These are phyloP conservation scores for Eilema caniola DNA, from an alignment of 2,888 invertebrate genomes.

Conservation along the genomic window DNA sequence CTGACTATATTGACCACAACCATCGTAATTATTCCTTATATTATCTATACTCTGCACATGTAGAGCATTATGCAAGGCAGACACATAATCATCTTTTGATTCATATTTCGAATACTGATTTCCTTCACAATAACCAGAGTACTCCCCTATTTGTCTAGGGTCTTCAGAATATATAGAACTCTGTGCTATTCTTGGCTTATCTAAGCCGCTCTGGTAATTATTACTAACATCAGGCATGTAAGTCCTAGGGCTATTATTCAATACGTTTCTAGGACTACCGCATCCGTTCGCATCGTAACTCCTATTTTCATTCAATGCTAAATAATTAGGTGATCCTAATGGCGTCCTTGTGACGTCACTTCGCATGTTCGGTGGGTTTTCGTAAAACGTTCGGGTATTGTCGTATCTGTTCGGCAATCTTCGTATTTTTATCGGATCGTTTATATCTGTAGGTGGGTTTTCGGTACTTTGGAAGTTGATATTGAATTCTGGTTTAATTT, in stretches of 20 bases:
- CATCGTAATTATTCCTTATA: slow-evolving; percentile 65
- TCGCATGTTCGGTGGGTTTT: slow-evolving; percentile 70
- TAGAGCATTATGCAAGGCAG: slow-evolving; percentile 68
- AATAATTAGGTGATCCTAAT: slow-evolving; percentile 71
- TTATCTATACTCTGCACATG: slow-evolving; percentile 73
- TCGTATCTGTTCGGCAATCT: slow-evolving; percentile 65
- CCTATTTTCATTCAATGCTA: slow-evolving; percentile 60
- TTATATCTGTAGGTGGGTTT: slow-evolving; percentile 49
- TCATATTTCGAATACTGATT: slow-evolving; percentile 70
- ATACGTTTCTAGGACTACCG: slow-evolving; percentile 74
- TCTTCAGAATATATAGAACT: slow-evolving; percentile 71
- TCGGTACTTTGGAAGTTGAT: slow-evolving; percentile 64
- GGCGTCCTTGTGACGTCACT: slow-evolving; percentile 66
- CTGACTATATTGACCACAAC: slow-evolving; percentile 68
- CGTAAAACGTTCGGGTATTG: slow-evolving; percentile 74
- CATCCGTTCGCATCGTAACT: slow-evolving; percentile 72
- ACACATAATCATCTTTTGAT: slow-evolving; percentile 71
- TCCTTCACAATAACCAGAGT: slow-evolving; percentile 70
- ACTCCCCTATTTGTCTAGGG: slow-evolving; percentile 66
- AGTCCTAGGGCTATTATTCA: slow-evolving; percentile 74
- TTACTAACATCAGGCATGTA: slow-evolving; percentile 67
- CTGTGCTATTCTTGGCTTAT: slow-evolving; percentile 61
- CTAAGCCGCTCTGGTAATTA: slow-evolving; percentile 67
- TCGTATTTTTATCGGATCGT: slow-evolving; percentile 63
- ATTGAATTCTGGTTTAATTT: slow-evolving; percentile 76